These are phyloP conservation scores for Melanocharis versteri DNA, from an alignment of 2,113 vertebrate species.

Conservation along the genomic window DNA sequence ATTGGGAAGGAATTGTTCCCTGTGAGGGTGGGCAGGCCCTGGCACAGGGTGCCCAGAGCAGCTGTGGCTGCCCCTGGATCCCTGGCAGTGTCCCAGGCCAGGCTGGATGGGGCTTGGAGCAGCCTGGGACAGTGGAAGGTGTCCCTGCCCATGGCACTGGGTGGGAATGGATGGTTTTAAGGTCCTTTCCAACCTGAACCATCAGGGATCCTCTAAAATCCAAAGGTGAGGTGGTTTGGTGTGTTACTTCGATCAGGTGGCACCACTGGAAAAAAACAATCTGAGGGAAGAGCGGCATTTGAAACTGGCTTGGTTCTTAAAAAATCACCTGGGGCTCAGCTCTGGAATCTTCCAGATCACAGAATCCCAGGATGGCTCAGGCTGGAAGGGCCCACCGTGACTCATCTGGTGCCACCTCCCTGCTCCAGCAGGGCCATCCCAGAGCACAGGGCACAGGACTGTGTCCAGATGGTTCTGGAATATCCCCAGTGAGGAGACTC, in stretches of 20 bases:
- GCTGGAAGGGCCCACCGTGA: background rate
- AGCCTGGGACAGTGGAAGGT: accelerated
- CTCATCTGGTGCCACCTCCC: background rate
- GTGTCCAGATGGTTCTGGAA: background rate
- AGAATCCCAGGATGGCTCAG: background rate
- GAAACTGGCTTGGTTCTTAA: background rate
- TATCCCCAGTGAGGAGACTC: background rate
- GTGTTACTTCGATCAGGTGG: background rate
- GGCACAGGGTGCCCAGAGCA: background rate
- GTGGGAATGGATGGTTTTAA: accelerated
- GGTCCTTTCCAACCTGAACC: background rate
- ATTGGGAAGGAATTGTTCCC: background rate
- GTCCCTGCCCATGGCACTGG: background rate
- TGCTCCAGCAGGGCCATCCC: background rate
- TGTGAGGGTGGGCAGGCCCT: accelerated
- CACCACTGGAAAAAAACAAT: background rate
- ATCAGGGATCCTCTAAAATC: background rate
- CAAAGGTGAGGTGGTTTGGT: accelerated
- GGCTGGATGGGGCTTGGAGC: background rate
- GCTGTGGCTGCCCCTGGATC: background rate
- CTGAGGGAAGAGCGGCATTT: background rate
- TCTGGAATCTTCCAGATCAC: background rate
- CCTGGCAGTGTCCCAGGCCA: background rate
- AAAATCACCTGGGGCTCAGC: background rate
- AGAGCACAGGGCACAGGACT: background rate